These are phyloP conservation scores for Candidula unifasciata DNA, from an alignment of 2,888 invertebrate species.

Conservation along the genomic window DNA sequence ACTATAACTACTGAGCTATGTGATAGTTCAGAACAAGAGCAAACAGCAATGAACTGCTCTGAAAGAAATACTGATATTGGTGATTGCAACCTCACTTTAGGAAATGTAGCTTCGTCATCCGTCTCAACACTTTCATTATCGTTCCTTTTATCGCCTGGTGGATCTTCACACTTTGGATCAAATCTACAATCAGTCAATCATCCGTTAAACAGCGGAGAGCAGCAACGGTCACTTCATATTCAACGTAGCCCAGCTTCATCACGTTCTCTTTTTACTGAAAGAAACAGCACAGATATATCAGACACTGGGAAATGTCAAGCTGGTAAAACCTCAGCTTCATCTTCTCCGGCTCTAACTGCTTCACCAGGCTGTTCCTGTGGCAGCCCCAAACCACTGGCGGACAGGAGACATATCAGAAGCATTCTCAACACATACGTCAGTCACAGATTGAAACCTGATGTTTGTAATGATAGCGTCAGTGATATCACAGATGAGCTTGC, in stretches of 20 bases:
- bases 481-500: conserved; percentile 24
- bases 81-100: no score
- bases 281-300: neutral
- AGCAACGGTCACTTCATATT: neutral
- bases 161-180: neutral
- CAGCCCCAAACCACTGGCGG: neutral
- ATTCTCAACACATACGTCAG: neutral
- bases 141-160: neutral
- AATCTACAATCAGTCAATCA: neutral
- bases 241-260: neutral
- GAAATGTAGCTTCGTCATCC: neutral
- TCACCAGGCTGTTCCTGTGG: neutral
- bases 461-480: neutral
- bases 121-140: neutral
- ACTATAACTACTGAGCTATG: neutral
- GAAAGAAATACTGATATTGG: neutral
- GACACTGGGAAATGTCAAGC: neutral
- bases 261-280: neutral
- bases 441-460: neutral
- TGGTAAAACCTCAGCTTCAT: no score
- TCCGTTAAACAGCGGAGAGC: neutral
- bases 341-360: neutral
- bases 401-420: conserved; percentile 4
- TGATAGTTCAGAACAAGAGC: neutral
- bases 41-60: neutral